Conservation (phyloP, 92 coral and sea anemone species). For the Parazoanthus atlanticus region DNA sequence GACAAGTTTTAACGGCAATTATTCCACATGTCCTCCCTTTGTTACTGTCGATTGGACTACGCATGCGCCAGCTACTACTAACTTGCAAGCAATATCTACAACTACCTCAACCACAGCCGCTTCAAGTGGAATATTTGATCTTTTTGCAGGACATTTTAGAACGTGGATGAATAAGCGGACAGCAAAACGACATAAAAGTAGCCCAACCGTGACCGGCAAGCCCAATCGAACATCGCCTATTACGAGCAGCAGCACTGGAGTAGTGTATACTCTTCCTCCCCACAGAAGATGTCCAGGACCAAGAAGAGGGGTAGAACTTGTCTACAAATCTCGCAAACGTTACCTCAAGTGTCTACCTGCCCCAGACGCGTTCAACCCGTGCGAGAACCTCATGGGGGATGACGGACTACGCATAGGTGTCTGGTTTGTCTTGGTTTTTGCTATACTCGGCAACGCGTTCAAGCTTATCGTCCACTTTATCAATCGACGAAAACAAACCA, state of each 20-base stretch:
- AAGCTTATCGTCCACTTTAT: conserved; percentile 68
- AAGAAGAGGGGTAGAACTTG: neutral
- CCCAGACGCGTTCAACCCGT: conserved; percentile 88
- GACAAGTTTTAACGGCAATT: conserved; percentile 36
- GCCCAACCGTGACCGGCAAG: neutral
- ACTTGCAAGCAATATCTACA: neutral
- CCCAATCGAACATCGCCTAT: neutral
- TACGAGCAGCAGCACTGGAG: neutral
- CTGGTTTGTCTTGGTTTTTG: conserved; percentile 79
- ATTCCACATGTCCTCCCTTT: conserved; percentile 28
- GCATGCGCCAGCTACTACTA: neutral
- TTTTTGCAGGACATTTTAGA: conserved; percentile 7
- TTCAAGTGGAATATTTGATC: neutral
- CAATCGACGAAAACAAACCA: conserved; percentile 65
- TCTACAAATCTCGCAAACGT: neutral
- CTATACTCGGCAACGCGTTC: conserved; percentile 74
- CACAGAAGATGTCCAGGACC: neutral
- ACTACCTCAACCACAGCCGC: neutral
- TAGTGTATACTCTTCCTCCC: conserved; percentile 25
- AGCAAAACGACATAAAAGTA: neutral
- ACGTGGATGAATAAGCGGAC: conserved; percentile 1
- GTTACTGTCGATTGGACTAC: neutral
- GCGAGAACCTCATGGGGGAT: conserved; percentile 82
- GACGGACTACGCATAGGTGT: conserved; percentile 71
- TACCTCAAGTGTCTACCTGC: conserved; percentile 61